A percentile compares a stretch with the other conserved stretches of the same genome.
Evolutionary conservation across 2,888 invertebrate species (phyloP).

Genomic region (Rhyacophila evoluta): DNA sequence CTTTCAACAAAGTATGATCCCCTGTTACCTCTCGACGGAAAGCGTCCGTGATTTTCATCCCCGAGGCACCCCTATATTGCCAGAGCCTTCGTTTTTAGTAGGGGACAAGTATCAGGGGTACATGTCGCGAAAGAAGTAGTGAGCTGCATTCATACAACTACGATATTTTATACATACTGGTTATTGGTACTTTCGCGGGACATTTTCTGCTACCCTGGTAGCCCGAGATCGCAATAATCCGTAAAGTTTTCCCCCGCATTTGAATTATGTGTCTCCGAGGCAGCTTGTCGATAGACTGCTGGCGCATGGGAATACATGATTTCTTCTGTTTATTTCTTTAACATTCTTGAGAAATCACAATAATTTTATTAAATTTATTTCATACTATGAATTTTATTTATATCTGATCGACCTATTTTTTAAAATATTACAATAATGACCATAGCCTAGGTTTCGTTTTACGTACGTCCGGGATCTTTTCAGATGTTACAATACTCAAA

Average conservation of each 20-base stretch:
- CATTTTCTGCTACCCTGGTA: slow-evolving; percentile 21
- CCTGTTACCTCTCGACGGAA: slow-evolving; percentile 23
- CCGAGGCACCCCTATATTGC: slow-evolving; percentile 31
- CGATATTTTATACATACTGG: background rate
- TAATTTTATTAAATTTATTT: too few species aligned
- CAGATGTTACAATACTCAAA: too few species aligned
- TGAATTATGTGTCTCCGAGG: slow-evolving; percentile 46
- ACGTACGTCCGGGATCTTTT: too few species aligned
- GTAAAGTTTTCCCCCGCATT: slow-evolving; percentile 45
- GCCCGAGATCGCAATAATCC: slow-evolving; percentile 39
- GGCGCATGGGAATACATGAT: slow-evolving; percentile 17
- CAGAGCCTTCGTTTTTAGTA: background rate
- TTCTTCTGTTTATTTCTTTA: slow-evolving; percentile 15
- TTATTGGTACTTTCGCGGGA: slow-evolving; percentile 21
- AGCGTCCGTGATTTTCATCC: slow-evolving; percentile 39
- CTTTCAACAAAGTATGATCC: slow-evolving; percentile 38
- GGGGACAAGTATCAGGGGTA: background rate
- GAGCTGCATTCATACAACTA: background rate
- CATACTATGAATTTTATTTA: too few species aligned
- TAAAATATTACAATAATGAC: too few species aligned
- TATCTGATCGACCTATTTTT: too few species aligned
- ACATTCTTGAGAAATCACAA: too few species aligned
- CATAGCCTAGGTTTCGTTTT: too few species aligned
- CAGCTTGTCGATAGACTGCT: slow-evolving; percentile 33
- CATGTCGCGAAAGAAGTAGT: background rate